Base-by-base conservation (phyloP, 2,113 vertebrate genomes). In the Campylomormyrus numenius region DNA sequence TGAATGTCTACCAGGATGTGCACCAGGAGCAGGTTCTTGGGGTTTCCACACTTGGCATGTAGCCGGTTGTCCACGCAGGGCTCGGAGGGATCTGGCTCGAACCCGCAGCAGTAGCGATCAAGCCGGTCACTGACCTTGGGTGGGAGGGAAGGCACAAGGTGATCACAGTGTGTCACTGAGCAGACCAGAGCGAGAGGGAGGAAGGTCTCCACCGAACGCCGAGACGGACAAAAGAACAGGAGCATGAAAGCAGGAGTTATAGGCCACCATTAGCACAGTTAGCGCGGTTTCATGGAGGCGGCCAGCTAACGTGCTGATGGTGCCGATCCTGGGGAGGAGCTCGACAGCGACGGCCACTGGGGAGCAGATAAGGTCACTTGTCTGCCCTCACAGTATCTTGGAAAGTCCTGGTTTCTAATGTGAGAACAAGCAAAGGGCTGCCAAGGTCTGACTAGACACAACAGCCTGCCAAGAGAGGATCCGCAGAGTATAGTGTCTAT, bases 61-160 rank as follows among this genome's bases (percentile, higher is more conserved):
- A 99, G 96, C 89, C 95, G 92, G 92, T 99, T 98, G 91, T 98
- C 96, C 93, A 98, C 91, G 0, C 98, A 99, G 21, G 97, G 91
- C 15, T 98, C 98, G 0, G 95, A 91, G 19, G 96, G 95, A 35
- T 97, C 96, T 0, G 98, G 98, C 39, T 94, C 94, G 87, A 99
- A 99, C 70, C 98, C 98, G 62, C 98, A 99, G 94, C 98, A 99
- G 92, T 96, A 97, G 80, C 98, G 95, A 93, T 99, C 98, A 91
- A 99, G 94, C 35, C 97, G 97, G 93, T 99, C 98, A 0, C 97
- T 97, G 3, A 99, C 97, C 98, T 99, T 92, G 74, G 74, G 35
- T 0, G 88, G 15, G n/a, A 24, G 91, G 88, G 31, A 27, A 92
- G 48, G 77, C 1, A 91, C 46, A 88, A 48, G 46, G 46, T 86